Evolutionary conservation across 2,113 vertebrate genomes (phyloP).

Genomic region (Pseudorectes ferrugineus): DNA sequence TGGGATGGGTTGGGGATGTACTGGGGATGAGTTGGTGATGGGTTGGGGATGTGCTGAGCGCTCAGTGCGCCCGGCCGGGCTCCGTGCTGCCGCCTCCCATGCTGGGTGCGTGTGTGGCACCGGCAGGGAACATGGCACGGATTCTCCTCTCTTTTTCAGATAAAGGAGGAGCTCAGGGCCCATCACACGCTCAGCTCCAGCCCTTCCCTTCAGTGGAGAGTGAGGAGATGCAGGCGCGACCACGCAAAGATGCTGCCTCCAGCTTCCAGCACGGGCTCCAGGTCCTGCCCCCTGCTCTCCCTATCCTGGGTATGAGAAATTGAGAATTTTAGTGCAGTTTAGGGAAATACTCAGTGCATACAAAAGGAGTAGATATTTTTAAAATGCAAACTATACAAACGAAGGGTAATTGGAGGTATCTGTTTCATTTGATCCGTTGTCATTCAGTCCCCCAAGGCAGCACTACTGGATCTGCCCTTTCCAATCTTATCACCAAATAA

Average conservation of each 20-base stretch:
- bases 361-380: neutral
- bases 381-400: neutral
- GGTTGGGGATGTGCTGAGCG: no score
- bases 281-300: neutral
- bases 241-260: neutral
- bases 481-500: neutral
- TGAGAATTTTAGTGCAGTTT: neutral
- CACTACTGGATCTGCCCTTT: neutral
- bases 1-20: no score
- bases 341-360: neutral
- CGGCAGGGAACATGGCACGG: neutral
- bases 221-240: neutral
- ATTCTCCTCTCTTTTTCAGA: neutral
- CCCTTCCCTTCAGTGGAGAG: neutral
- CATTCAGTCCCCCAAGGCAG: neutral
- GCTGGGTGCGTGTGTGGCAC: neutral
- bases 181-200: neutral
- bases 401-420: neutral
- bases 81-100: no score
- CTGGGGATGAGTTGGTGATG: no score
- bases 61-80: no score
- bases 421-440: neutral
- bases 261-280: neutral
- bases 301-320: neutral
- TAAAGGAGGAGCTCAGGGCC: neutral